phyloP scores from a whole-genome alignment of 2,113 vertebrate species.

The Egretta garzetta region DNA sequence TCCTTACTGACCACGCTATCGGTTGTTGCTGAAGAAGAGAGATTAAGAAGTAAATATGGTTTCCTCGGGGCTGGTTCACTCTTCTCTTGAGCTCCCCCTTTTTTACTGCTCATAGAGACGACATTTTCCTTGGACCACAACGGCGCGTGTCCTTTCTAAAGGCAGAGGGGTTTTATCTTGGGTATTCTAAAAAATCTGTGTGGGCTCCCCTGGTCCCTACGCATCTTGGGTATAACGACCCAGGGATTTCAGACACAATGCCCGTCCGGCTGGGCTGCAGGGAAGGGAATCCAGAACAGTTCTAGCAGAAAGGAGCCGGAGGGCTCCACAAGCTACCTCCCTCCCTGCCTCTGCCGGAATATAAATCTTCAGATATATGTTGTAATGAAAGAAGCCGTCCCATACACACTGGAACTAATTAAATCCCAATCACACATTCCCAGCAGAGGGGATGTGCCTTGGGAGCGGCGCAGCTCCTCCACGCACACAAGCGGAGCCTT shows the following conservation, averaged over 20 bases:
- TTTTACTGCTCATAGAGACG: not conserved
- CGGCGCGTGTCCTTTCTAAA: not conserved
- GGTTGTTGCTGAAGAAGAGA: not conserved
- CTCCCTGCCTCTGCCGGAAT: not conserved
- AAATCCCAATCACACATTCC: not conserved
- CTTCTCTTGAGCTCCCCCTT: not conserved
- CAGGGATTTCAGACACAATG: not conserved
- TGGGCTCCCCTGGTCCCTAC: not conserved
- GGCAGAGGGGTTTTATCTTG: not conserved
- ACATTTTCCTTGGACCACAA: not conserved
- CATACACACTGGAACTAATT: not conserved
- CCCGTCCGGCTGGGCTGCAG: not conserved
- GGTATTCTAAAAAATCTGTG: not conserved
- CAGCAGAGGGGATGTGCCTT: not conserved
- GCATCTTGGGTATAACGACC: rapidly evolving
- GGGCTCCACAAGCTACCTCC: not conserved
- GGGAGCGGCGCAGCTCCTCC: not conserved
- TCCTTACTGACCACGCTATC: not conserved
- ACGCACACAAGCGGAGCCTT: not conserved
- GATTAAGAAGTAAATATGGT: not conserved
- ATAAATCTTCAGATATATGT: conserved; percentile 30
- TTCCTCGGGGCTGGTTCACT: not conserved
- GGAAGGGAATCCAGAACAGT: not conserved
- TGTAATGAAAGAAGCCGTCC: conserved; percentile 1
- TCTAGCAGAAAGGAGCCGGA: not conserved